Conservation (phyloP, 2,113 vertebrate species). For the Macrotis lagotis region DNA sequence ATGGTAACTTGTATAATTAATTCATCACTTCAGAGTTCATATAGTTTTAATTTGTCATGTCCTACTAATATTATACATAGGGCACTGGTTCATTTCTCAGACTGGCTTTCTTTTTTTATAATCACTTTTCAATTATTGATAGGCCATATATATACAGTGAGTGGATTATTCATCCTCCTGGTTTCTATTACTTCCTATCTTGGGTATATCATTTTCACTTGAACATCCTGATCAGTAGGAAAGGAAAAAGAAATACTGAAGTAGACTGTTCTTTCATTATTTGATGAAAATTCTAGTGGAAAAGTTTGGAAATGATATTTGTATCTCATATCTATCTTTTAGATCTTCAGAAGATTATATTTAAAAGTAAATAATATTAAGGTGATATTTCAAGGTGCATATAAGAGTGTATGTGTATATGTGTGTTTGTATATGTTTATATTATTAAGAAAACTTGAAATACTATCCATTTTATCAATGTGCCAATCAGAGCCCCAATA, state of each 20-base stretch:
- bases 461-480: not conserved
- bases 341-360: not conserved
- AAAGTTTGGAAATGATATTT: not conserved
- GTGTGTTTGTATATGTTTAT: no score
- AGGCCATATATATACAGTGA: not conserved
- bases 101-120: not conserved
- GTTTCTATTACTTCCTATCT: not conserved
- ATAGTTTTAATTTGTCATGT: not conserved
- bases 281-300: not conserved
- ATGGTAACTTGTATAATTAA: not conserved
- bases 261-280: not conserved
- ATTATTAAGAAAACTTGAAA: not conserved
- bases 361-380: not conserved
- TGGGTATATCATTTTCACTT: constrained; percentile 5
- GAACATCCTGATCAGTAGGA: not conserved
- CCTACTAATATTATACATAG: not conserved
- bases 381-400: not conserved
- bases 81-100: not conserved
- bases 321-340: not conserved
- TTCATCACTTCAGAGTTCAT: constrained; percentile 9
- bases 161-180: not conserved
- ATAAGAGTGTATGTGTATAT: no score
- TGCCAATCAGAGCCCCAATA: not conserved
- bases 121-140: constrained; percentile 1
- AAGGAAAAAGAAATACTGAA: not conserved